Base-by-base conservation (phyloP, 1,140 invertebrate genomes). In the Drosophila pachea region DNA sequence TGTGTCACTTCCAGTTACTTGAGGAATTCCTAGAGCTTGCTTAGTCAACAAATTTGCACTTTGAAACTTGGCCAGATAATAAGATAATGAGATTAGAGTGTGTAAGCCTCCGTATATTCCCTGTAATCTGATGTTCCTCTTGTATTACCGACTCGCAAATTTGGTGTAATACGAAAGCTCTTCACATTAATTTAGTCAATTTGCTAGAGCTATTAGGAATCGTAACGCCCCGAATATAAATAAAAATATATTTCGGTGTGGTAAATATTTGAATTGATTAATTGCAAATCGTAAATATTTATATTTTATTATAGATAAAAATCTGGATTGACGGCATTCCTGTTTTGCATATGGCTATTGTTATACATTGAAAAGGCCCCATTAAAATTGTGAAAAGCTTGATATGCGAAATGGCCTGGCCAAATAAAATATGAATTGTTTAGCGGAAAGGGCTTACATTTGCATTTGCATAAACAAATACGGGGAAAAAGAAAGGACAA, bases 391-490 rank as follows among this genome's bases (percentile, higher is more conserved):
- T 16, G 33, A 7, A 54, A 62, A 9, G 16, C 33, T 7, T 32
- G 32, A 22, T 31, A 12, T 59, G n/a, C 7, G 2, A 36, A 43
- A 56, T 60, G 12, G 5, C 16, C 14, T 9, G 14, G 35, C 35
- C 14, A 38, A 22, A 22, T 29, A 38, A 7, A 47, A 61, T 50
- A 67, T 60, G 66, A 60, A 59, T 36, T 42, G 22, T 45, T 38
- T 32, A 55, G 73, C 73, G 65, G 58, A 78, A 56, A 61, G 31
- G 33, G 63, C 55, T 66, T 66, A 59, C 38, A 40, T 53, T 42
- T 54, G 22, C 6, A 76, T 79, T 79, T 79, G 43, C 79, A 84
- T 73, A 76, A 48, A 38, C 65, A 82, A 81, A 82, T 59, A 29
- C 29, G 36, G 1, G 52, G 40, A 22, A 45, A 35, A 63, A 22